These are phyloP conservation scores for Himalopsyche tibetana DNA, from an alignment of 2,888 invertebrate species.

Conservation along the genomic window DNA sequence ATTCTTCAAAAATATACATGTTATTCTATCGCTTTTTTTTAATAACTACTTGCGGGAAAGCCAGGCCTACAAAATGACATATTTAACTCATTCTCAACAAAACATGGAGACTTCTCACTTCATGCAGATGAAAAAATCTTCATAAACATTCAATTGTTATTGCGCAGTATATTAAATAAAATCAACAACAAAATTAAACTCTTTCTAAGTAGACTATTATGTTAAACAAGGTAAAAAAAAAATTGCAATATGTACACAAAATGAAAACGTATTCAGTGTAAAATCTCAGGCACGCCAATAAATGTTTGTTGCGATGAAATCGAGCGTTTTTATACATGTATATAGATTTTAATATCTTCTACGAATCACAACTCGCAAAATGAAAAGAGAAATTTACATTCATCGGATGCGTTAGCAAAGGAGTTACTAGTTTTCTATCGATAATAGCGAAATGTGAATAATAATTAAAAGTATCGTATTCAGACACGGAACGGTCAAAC, in stretches of 20 bases:
- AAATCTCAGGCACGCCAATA: neutral
- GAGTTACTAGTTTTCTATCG: constrained; percentile 55
- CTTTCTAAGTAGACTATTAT: neutral
- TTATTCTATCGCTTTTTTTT: too few relatives aligned
- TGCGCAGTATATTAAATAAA: too few relatives aligned
- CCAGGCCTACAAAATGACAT: too few relatives aligned
- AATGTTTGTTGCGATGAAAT: constrained; percentile 47
- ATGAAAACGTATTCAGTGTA: neutral
- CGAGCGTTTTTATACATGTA: constrained; percentile 49
- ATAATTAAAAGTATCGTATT: neutral
- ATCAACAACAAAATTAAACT: too few relatives aligned
- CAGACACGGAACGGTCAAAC: neutral
- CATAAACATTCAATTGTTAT: too few relatives aligned
- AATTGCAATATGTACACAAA: neutral
- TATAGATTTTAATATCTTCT: neutral
- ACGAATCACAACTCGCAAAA: constrained; percentile 4
- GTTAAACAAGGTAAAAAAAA: neutral
- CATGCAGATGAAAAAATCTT: too few relatives aligned
- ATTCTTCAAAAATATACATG: too few relatives aligned
- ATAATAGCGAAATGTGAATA: neutral
- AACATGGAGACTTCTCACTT: too few relatives aligned
- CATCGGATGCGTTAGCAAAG: constrained; percentile 60
- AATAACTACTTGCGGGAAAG: too few relatives aligned
- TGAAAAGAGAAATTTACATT: constrained; percentile 57
- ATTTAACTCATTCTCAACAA: too few relatives aligned